Percentiles rank a stretch among this genome's conserved stretches.
Evolutionary conservation across 2,888 invertebrate species (phyloP).

Genomic region (Phengaris arion): DNA sequence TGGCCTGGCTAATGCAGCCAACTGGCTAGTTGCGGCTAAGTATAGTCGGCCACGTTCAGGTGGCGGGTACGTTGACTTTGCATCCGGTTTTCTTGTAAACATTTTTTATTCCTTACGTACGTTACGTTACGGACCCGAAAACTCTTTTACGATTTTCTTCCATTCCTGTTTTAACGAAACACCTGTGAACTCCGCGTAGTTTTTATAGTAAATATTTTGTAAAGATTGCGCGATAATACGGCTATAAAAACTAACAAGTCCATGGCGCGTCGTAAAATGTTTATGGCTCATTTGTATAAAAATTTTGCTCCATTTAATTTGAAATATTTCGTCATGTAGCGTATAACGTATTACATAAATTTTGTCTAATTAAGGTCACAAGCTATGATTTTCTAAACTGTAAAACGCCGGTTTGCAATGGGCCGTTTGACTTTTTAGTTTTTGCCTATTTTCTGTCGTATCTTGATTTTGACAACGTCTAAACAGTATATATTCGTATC

Average conservation of each 20-base stretch:
- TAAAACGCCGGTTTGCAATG: not conserved
- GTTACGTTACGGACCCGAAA: not conserved
- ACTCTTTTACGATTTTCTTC: not conserved
- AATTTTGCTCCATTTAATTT: not conserved
- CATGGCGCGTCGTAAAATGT: slow-evolving; percentile 10
- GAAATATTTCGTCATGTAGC: not conserved
- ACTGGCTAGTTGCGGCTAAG: not conserved
- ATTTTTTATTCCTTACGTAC: slow-evolving; percentile 35
- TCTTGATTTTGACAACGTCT: slow-evolving; percentile 9
- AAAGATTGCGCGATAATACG: not conserved
- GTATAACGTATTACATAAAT: not conserved
- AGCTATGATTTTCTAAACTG: not conserved
- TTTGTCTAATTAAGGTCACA: not conserved
- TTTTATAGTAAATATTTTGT: slow-evolving; percentile 15
- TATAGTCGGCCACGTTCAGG: slow-evolving; percentile 24
- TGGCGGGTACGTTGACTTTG: slow-evolving; percentile 31
- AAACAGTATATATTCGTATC: not conserved
- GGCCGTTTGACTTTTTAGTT: too few relatives aligned
- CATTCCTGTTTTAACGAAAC: not conserved
- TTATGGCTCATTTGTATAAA: slow-evolving; percentile 19
- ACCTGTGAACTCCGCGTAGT: not conserved
- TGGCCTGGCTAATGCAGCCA: slow-evolving; percentile 29
- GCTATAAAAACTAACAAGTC: slow-evolving; percentile 1
- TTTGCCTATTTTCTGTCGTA: not conserved
- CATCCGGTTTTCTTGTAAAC: slow-evolving; percentile 40